Conservation (phyloP, 2,797 vertebrate genomes). For the Ciconia nigra region DNA sequence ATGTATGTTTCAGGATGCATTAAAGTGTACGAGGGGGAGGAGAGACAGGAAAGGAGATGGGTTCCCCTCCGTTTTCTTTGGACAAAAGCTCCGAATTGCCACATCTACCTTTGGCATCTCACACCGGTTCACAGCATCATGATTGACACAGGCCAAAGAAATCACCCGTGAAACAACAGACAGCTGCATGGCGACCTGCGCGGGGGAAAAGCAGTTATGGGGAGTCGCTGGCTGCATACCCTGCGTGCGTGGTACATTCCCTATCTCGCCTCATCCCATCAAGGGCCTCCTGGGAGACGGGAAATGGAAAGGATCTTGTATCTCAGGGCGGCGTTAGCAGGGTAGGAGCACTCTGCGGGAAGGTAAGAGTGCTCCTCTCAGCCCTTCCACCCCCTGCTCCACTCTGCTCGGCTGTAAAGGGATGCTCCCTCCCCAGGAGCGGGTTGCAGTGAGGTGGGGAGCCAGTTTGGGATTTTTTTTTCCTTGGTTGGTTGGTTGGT, state of each 20-base stretch:
- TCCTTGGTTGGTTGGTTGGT: not conserved
- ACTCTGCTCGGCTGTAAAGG: not conserved
- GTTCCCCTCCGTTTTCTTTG: not conserved
- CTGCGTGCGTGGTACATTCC: not conserved
- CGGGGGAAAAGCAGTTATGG: rapidly evolving
- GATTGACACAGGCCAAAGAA: not conserved
- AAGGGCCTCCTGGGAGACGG: not conserved
- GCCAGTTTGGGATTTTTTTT: not conserved
- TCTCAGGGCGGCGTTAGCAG: not conserved
- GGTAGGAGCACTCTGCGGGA: not conserved
- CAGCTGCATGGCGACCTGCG: rapidly evolving
- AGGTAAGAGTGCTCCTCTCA: not conserved
- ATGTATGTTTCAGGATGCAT: constrained; percentile 3
- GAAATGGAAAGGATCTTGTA: not conserved
- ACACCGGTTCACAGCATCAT: rapidly evolving
- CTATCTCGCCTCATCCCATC: not conserved
- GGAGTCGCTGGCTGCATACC: not conserved
- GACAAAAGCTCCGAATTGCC: not conserved
- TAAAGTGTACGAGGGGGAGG: not conserved
- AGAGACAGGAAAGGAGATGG: not conserved
- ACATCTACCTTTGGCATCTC: not conserved
- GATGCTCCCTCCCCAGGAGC: not conserved
- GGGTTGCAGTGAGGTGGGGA: not conserved
- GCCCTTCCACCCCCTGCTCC: not conserved
- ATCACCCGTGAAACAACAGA: not conserved